Evolutionary conservation across 2,888 invertebrate genomes (phyloP).

Genomic region (Synanthedon formicaeformis): DNA sequence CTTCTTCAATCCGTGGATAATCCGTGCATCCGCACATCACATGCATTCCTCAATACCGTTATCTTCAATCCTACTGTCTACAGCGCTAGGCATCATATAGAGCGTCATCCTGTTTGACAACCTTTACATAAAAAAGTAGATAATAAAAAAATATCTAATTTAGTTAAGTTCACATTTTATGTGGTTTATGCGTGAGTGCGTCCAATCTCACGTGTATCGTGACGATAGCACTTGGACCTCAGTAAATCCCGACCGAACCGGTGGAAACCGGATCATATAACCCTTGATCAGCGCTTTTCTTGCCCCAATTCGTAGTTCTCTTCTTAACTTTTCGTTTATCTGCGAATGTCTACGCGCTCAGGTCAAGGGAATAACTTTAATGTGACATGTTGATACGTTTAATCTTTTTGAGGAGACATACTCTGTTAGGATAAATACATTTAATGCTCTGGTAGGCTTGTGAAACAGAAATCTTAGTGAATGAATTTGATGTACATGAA

Average conservation of each 20-base stretch:
- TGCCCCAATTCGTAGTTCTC: slow-evolving; percentile 4
- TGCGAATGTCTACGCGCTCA: neutral
- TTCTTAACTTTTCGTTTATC: neutral
- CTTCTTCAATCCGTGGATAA: too few relatives aligned
- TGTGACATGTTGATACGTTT: too few relatives aligned
- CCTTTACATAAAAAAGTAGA: too few relatives aligned
- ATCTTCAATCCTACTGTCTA: neutral
- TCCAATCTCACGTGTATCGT: slow-evolving; percentile 35
- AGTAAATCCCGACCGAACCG: slow-evolving; percentile 22
- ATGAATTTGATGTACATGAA: too few relatives aligned
- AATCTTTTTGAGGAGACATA: too few relatives aligned
- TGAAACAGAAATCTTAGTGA: too few relatives aligned
- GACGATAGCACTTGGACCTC: slow-evolving; percentile 15
- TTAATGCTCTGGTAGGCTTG: too few relatives aligned
- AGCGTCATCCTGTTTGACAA: neutral
- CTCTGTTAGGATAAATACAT: too few relatives aligned
- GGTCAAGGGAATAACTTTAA: neutral
- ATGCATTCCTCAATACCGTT: too few relatives aligned
- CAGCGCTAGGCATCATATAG: neutral
- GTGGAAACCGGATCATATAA: slow-evolving; percentile 1
- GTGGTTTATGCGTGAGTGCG: slow-evolving; percentile 12
- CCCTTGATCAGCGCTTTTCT: slow-evolving; percentile 41
- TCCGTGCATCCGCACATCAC: too few relatives aligned
- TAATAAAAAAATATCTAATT: neutral
- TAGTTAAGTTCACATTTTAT: neutral